phyloP scores from a whole-genome alignment of 2,113 vertebrate genomes.

The Isichthys henryi region DNA sequence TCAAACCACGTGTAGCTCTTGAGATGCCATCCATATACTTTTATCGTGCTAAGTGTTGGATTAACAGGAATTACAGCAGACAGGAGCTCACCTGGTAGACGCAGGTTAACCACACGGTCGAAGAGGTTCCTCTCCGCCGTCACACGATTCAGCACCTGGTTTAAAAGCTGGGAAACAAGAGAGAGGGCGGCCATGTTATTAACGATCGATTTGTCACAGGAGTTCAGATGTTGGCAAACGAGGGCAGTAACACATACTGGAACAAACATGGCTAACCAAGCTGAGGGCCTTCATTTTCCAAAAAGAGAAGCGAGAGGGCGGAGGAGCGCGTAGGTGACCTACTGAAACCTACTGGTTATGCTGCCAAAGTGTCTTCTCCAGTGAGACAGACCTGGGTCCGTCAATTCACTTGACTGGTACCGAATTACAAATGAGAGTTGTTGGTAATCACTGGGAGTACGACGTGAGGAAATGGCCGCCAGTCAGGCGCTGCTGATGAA shows the following conservation, averaged over 20 bases:
- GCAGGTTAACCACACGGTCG: constrained; percentile 79
- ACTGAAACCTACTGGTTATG: not conserved
- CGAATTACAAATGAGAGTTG: not conserved
- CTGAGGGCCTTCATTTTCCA: not conserved
- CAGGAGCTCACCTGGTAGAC: constrained; percentile 63
- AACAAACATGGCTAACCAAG: not conserved
- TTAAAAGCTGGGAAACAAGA: constrained; percentile 63
- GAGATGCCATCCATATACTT: not conserved
- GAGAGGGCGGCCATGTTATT: not conserved
- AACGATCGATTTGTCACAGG: not conserved
- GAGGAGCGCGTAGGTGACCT: not conserved
- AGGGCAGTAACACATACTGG: not conserved
- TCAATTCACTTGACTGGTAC: not conserved
- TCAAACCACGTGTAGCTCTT: not conserved
- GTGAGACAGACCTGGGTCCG: not conserved
- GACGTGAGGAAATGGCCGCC: not conserved
- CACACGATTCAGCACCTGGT: constrained; percentile 80
- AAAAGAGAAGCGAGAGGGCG: not conserved
- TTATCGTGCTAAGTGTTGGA: not conserved
- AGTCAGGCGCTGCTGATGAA: not conserved
- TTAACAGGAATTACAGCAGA: not conserved
- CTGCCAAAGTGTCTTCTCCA: not conserved
- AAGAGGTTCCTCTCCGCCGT: constrained; percentile 83
- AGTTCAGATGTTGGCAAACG: not conserved
- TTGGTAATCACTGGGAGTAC: not conserved